Evolutionary conservation across 37 sponge, comb jelly and placozoan genomes (phyloP), one percentile per base, ranked within the genome.

Genomic region (Halichondria panicea): DNA sequence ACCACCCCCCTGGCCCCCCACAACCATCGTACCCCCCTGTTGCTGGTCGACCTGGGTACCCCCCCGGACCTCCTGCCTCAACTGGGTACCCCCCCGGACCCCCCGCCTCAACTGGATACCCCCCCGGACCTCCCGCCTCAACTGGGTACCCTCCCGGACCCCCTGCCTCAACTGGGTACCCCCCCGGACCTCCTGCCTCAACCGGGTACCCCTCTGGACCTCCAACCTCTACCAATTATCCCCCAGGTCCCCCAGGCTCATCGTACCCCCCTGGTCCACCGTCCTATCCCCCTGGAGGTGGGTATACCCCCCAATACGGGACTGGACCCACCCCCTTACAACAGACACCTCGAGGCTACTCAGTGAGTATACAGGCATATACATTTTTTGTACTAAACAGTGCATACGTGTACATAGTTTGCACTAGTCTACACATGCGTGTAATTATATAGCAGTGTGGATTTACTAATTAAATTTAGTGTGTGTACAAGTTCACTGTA

Each of bases 281-380:
- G 13, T 55, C 58, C 33, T 75, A 37, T 35, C 76, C 64, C 37
- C 69, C 79, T 3, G 27, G 3, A 63, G 63, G 63, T 7, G 63
- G 32, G 37, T 52, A 35, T 50, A 36, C 64, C 43, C 64, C 57
- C 75, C 31, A 33, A 37, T 33, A 4, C 75, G 18, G 39, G 6
- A 42, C 28, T 43, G 3, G 52, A 36, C 7, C 56, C 46, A 35
- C 25, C 78, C 45, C 78, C 67, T 2, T 50, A n/a, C n/a, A n/a
- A n/a, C n/a, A n/a, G n/a, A n/a, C n/a, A n/a, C n/a, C n/a, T n/a
- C n/a, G n/a, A n/a, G n/a, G n/a, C n/a, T n/a, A n/a, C n/a, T n/a
- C n/a, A n/a, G n/a, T n/a, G n/a, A n/a, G n/a, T n/a, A n/a, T n/a
- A n/a, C n/a, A n/a, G n/a, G n/a, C n/a, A n/a, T n/a, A n/a, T n/a